Evolutionary conservation across 2,888 invertebrate genomes (phyloP), one percentile per base, ranked within the genome.

Genomic region (Ditula angustiorana): DNA sequence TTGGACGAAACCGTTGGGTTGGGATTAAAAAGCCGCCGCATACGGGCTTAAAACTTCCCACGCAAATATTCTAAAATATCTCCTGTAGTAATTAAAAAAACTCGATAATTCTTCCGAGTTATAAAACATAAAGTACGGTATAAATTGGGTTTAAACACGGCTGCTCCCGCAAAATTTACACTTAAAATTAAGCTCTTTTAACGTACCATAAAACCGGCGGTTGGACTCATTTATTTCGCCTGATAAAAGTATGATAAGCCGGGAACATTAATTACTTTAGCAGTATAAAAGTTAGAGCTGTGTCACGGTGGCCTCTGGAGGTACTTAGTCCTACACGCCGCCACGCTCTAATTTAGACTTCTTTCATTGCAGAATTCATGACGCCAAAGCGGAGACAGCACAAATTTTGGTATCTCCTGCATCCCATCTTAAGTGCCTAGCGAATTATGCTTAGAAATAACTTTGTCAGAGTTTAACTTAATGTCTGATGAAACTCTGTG

Each of bases 221-320:
- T 41, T 16, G 63, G 52, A 37, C 63, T 58, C 63, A 64, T 64
- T 64, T 28, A 64, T 64, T 64, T 58, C 30, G 52, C 52, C 52
- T 64, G 63, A 64, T 64, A 64, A 64, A 64, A 64, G 63, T 57
- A 64, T 64, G 58, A 64, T 64, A 64, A 64, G 63, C 63, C 52
- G 16, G 41, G 58, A 46, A 58, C 63, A 64, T 64, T 64, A 64
- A 64, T 64, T 64, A 58, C 63, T 55, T 56, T 46, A 26, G 56
- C 56, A n/a, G 63, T 57, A 44, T 50, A 57, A 53, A 58, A 58
- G 63, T 64, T 64, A 24, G 61, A 35, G 24, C 53, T 23, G 26
- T 49, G 33, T 33, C 41, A 24, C 33, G 58, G 58, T 33, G 11
- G 28, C 47, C 46, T 21, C 16, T 44, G 23, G 23, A 37, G 30